These are phyloP conservation scores for Podilymbus podiceps DNA, from an alignment of 2,113 vertebrate genomes.

Conservation along the genomic window DNA sequence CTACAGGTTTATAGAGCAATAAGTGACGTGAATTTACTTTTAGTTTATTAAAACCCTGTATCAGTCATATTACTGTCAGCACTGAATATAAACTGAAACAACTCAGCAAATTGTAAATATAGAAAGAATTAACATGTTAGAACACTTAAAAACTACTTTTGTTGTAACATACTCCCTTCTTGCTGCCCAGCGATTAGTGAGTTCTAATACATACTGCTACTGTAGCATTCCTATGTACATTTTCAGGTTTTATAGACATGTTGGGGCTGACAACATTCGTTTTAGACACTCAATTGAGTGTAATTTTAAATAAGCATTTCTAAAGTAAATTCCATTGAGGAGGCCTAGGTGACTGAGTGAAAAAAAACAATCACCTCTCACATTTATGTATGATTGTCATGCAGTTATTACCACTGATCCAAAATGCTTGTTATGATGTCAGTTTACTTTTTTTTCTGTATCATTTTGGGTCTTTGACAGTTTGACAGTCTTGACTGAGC, in stretches of 20 bases:
- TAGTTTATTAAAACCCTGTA: constrained; percentile 7
- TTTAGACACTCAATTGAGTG: not conserved
- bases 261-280: constrained; percentile 44
- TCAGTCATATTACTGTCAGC: constrained; percentile 9
- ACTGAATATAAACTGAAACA: not conserved
- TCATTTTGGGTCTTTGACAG: constrained; percentile 36
- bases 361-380: constrained; percentile 38
- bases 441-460: constrained; percentile 18
- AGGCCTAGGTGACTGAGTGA: constrained; percentile 72
- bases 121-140: not conserved
- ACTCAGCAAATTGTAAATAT: not conserved
- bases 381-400: constrained; percentile 16
- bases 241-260: not conserved
- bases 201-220: not conserved
- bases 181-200: not conserved
- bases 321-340: constrained; percentile 38
- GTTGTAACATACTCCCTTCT: not conserved
- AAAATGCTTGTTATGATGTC: constrained; percentile 28
- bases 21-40: constrained; percentile 24
- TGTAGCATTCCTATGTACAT: not conserved
- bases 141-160: not conserved
- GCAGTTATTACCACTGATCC: constrained; percentile 20
- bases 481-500: not conserved
- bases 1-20: constrained; percentile 1
- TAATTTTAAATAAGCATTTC: constrained; percentile 11